phyloP scores from a whole-genome alignment of 2,888 invertebrate species.

The Acholoe squamosa region DNA sequence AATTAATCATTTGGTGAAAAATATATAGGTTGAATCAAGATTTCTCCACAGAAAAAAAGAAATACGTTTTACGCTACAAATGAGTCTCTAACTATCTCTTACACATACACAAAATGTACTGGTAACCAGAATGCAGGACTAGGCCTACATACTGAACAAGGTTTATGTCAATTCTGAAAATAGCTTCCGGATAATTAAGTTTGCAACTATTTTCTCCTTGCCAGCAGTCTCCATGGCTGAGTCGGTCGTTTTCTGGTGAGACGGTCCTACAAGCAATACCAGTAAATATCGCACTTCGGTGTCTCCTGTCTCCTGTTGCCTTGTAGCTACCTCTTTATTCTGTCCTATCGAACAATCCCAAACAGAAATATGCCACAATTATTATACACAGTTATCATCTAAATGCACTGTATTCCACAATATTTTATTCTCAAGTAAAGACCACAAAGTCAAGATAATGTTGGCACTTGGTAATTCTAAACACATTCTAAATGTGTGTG shows the following conservation, averaged over 20 bases:
- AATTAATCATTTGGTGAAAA: too few species aligned
- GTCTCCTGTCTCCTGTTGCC: neutral
- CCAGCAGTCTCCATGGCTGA: neutral
- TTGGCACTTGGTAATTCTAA: too few species aligned
- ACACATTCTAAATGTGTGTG: too few species aligned
- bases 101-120: too few species aligned
- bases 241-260: conserved; percentile 47
- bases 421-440: neutral
- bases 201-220: neutral
- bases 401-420: neutral
- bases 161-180: too few species aligned
- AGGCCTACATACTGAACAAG: too few species aligned
- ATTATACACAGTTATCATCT: neutral
- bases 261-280: conserved; percentile 6
- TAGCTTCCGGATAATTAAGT: neutral
- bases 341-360: neutral
- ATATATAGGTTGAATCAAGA: too few species aligned
- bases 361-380: neutral
- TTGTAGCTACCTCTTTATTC: neutral
- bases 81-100: too few species aligned
- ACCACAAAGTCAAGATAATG: too few species aligned
- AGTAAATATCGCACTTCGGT: neutral
- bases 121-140: too few species aligned
- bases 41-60: too few species aligned
- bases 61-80: too few species aligned